phyloP scores from a whole-genome alignment of 2,797 vertebrate species.

The Xenops minutus region DNA sequence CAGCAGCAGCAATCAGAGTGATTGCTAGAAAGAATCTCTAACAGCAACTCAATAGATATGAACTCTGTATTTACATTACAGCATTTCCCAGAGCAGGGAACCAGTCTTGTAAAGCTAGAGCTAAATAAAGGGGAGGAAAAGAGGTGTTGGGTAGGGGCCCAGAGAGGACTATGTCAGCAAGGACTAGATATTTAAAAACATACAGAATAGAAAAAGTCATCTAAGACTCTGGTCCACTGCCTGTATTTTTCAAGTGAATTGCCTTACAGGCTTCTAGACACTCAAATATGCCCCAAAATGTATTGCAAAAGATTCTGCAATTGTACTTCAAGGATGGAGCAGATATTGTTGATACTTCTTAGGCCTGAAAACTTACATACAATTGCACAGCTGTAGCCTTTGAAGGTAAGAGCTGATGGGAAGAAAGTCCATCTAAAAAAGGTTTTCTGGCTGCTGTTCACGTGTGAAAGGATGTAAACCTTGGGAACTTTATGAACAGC shows the following conservation, averaged over 20 bases:
- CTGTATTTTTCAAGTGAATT: neutral
- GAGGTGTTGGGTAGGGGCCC: too few species aligned
- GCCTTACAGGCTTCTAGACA: neutral
- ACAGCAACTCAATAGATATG: rapidly evolving
- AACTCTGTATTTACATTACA: neutral
- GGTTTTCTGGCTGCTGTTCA: neutral
- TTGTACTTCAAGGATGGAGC: neutral
- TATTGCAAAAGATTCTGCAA: neutral
- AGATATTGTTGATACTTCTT: rapidly evolving
- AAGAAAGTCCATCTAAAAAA: neutral
- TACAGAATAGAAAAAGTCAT: neutral
- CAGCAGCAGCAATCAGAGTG: neutral
- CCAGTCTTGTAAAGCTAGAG: neutral
- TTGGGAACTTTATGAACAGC: neutral
- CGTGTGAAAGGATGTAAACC: neutral
- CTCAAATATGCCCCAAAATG: neutral
- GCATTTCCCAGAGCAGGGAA: neutral
- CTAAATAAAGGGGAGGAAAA: neutral
- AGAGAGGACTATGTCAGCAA: neutral
- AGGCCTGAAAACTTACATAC: neutral
- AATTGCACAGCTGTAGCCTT: neutral
- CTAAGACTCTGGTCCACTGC: neutral
- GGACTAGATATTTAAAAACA: neutral
- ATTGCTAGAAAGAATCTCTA: neutral
- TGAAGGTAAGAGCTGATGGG: neutral